Conservation (phyloP, 2,113 vertebrate species). For the Saguinus midas region DNA sequence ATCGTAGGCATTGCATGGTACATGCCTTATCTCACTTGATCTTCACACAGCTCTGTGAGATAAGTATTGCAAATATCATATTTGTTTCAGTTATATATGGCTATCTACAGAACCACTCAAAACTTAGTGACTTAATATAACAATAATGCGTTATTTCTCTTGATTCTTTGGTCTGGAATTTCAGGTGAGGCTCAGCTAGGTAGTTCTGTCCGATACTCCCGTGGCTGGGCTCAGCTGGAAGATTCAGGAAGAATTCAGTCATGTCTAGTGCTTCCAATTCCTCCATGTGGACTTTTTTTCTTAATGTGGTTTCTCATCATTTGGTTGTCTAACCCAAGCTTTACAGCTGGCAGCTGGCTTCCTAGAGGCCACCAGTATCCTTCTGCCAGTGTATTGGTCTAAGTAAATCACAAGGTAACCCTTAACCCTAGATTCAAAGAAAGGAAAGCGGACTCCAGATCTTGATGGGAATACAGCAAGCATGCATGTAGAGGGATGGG, state of each 20-base stretch:
- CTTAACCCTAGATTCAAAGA: not conserved
- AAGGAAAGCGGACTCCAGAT: not conserved
- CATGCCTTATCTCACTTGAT: not conserved
- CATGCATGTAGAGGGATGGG: not conserved
- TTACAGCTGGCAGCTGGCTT: not conserved
- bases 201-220: not conserved
- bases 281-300: fast-evolving
- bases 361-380: too few relatives aligned
- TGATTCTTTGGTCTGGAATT: not conserved
- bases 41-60: not conserved
- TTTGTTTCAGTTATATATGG: not conserved
- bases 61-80: not conserved
- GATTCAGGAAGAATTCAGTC: not conserved
- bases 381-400: not conserved
- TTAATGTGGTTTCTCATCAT: fast-evolving
- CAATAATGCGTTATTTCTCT: not conserved
- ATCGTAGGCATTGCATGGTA: not conserved
- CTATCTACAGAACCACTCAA: not conserved
- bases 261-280: too few relatives aligned
- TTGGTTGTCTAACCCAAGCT: not conserved
- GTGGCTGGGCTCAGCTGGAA: not conserved
- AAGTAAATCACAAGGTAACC: not conserved
- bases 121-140: too few relatives aligned
- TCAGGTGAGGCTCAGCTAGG: not conserved
- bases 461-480: not conserved